phyloP scores from a whole-genome alignment of 2,888 invertebrate genomes.

The Cephus pulcher region DNA sequence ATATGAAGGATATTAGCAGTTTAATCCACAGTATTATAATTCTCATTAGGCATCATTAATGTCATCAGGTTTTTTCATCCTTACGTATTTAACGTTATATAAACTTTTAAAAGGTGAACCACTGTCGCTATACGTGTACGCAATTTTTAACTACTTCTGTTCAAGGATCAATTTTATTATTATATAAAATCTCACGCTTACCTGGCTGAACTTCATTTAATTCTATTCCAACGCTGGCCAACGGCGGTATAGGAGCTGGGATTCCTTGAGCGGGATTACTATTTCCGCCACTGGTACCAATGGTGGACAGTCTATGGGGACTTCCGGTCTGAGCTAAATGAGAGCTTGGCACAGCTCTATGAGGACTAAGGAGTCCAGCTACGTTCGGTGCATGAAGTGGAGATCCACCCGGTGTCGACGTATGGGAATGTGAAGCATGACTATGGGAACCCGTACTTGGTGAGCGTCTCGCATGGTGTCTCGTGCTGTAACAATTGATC shows the following conservation, averaged over 20 bases:
- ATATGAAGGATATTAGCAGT: background rate
- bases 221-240: conserved; percentile 56
- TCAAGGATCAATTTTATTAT: background rate
- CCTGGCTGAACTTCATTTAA: conserved; percentile 59
- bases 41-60: background rate
- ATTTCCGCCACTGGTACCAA: conserved; percentile 47
- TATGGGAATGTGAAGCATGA: conserved; percentile 55
- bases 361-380: conserved; percentile 54
- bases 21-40: background rate
- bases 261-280: conserved; percentile 43
- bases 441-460: conserved; percentile 58
- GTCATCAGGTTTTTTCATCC: conserved; percentile 17
- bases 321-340: conserved; percentile 49
- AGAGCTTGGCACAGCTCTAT: conserved; percentile 52
- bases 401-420: conserved; percentile 56
- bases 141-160: background rate
- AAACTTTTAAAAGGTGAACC: conserved; percentile 8
- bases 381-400: conserved; percentile 56
- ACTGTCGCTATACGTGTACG: background rate
- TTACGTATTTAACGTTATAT: conserved; percentile 16
- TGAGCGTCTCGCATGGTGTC: conserved; percentile 59
- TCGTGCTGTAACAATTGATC: conserved; percentile 40
- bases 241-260: conserved; percentile 35
- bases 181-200: conserved; percentile 29
- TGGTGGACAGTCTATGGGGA: conserved; percentile 51